Conservation (phyloP, 64 coral and sea anemone species). For the Acropora tenuis region DNA sequence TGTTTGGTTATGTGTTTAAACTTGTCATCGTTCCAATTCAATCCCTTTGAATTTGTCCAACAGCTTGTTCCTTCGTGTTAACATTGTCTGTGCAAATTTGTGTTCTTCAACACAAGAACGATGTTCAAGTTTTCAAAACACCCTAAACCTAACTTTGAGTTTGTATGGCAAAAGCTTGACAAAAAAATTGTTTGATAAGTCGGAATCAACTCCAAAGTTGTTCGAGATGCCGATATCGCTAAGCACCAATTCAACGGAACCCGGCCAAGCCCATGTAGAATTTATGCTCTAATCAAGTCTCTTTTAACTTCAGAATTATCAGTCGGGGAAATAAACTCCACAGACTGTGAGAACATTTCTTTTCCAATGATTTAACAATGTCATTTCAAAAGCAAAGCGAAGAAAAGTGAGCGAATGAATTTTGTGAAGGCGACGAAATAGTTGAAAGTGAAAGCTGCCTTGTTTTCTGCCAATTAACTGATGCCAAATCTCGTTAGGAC, state of each 20-base stretch:
- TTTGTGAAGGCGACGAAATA: neutral
- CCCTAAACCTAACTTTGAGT: neutral
- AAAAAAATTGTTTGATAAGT: neutral
- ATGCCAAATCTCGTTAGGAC: constrained; percentile 83
- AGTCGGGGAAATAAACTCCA: neutral
- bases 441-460: neutral
- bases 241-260: neutral
- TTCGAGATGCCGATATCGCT: neutral
- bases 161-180: neutral
- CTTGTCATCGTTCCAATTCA: constrained; percentile 27
- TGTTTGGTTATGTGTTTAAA: constrained; percentile 7
- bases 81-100: constrained; percentile 26
- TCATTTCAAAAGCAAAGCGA: neutral
- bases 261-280: neutral
- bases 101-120: constrained; percentile 10
- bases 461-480: constrained; percentile 40
- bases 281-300: neutral
- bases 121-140: constrained; percentile 21
- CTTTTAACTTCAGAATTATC: neutral
- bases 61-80: constrained; percentile 26
- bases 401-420: neutral
- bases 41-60: neutral
- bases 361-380: neutral
- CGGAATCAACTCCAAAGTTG: neutral
- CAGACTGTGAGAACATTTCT: neutral